Conservation (phyloP, 2,888 invertebrate species). For the Drosophila borborema region DNA sequence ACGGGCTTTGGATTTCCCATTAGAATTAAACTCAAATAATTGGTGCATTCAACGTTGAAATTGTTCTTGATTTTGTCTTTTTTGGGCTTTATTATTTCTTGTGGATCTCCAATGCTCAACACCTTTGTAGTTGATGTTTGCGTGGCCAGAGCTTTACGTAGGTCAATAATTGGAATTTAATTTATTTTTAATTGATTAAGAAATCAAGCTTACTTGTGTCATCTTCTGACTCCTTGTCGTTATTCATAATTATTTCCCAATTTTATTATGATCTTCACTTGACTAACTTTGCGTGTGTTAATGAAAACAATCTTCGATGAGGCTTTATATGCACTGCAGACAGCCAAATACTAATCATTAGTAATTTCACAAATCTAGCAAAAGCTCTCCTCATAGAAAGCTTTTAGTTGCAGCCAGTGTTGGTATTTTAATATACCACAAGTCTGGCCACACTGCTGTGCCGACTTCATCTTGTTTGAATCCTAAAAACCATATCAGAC, state of each 20-base stretch:
- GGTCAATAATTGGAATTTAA: background rate
- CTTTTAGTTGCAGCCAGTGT: background rate
- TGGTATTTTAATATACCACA: too few relatives aligned
- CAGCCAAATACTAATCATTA: background rate
- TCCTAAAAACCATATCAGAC: too few relatives aligned
- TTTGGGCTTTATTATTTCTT: accelerated
- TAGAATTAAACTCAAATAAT: conserved; percentile 14
- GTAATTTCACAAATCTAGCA: background rate
- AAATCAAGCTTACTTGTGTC: background rate
- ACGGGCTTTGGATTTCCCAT: conserved; percentile 11
- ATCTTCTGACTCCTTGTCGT: background rate
- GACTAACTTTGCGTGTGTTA: background rate
- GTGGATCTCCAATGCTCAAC: background rate
- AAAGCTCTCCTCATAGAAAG: background rate
- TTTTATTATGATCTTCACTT: too few relatives aligned
- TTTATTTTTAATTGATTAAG: background rate
- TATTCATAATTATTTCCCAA: background rate
- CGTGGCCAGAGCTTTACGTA: background rate
- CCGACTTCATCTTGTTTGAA: too few relatives aligned
- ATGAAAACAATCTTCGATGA: background rate
- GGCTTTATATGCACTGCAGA: background rate
- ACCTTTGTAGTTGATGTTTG: background rate
- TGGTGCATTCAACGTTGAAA: background rate
- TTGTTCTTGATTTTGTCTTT: too few relatives aligned
- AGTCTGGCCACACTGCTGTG: too few relatives aligned